Base-by-base conservation (phyloP, 2,888 invertebrate species). In the Ischnura elegans region DNA sequence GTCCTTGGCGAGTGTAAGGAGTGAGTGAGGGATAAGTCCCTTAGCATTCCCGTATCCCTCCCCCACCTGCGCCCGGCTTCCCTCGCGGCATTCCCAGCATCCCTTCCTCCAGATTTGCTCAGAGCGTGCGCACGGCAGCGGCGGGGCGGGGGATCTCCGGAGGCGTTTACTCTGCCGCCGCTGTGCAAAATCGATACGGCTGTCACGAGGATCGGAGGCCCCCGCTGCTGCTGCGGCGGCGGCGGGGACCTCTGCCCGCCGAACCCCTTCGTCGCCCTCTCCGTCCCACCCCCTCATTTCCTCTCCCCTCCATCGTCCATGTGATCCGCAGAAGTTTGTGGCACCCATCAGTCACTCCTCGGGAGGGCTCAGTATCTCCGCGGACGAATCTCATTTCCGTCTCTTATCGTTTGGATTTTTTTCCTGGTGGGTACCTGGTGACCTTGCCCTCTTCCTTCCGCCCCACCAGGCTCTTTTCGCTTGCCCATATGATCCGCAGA, bases 201-300 rank as follows among this genome's bases (percentile, higher is more conserved):
- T 90, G 90, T 90, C 90, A 90, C 90, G 90, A 90, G 90, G 90
- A 90, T 90, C 90, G 90, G 90, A 90, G 90, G 90, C 90, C 61
- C 90, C 90, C 90, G 61, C 90, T 61, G 90, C 90, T 61, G 90
- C 90, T 61, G 61, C 61, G 90, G 87, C 51, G 47, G 87, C 55
- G 36, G 42, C 87, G 51, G 51, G 51, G 51, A 51, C 51, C 51
- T 51, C 87, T 87, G 55, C 55, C 87, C n/a, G n/a, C n/a, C n/a
- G n/a, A n/a, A n/a, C n/a, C 19, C 29, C 51, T 51, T 19, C 51
- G 51, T 19, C 46, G n/a, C 46, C 87, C n/a, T 43, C 25, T 46
- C 46, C n/a, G 46, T n/a, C n/a, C 46, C 25, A 45, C 13, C 87
- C 21, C 42, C n/a, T 45, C 46, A 45, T 45, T 46, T 25, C 19